Base-by-base conservation (phyloP, 1,140 invertebrate genomes). In the Macrostomum lignano region DNA sequence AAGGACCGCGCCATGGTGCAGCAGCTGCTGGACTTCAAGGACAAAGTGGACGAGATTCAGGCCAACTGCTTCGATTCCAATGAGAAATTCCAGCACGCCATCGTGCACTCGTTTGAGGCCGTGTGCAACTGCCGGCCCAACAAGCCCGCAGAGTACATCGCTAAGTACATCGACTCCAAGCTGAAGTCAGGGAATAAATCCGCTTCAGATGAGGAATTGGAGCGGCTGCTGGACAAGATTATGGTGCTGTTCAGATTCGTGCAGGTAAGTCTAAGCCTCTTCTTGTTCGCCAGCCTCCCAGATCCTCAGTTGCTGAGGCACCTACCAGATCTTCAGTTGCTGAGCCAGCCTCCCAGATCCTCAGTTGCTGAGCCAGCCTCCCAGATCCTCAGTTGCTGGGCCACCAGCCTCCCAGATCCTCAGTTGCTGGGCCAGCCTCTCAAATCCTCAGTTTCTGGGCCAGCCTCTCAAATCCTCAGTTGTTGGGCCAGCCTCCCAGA, bases 201-300 rank as follows among this genome's bases (percentile, higher is more conserved):
- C 60, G 76, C 81, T 1, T 88, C 84, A 0, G 88, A 96, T 55
- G 84, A 94, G 49, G 84, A 94, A 59, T 53, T 96, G 29, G 88
- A 98, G 56, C 65, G 72, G 52, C 65, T 94, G 23, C 56, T 98
- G 31, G 88, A 96, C 56, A 94, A 91, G 61, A 93, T 94, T 31
- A 94, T 98, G 79, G 81, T 94, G 10, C 61, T 96, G 1, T 98
- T 98, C 60, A 67, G 88, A 35, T 96, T 94, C 58, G 94, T 98
- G 43, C 82, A 96, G 88, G 86, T 38, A 78, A 40, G 46, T 44
- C 2, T 32, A 14, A 25, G 5, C 9, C 23, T 17, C 23, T 2
- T 36, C 20, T 19, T 36, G 10, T 36, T 11, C 31, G n/a, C n/a
- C n/a, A n/a, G n/a, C n/a, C n/a, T n/a, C n/a, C n/a, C n/a, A n/a